Base-by-base conservation (phyloP, 1,140 invertebrate genomes). In the Cheumatopsyche charites region DNA sequence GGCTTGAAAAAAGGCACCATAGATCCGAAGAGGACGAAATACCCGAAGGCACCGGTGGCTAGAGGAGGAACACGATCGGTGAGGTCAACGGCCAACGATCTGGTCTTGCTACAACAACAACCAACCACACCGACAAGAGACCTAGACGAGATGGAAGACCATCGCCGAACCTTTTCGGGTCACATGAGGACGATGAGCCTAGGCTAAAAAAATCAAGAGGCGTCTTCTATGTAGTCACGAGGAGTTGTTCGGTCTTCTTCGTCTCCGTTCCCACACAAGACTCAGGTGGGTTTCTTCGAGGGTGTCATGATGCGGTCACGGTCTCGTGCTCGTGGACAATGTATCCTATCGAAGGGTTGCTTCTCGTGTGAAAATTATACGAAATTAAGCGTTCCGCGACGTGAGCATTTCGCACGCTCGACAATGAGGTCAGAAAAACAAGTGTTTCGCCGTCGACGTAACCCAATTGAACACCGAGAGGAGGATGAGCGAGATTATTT, bases 361-460 rank as follows among this genome's bases (percentile, higher is more conserved):
- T n/a, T 49, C 45, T 63, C 29, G 62, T 63, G 62, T 63, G 62
- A 63, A 63, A 63, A 42, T 43, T 41, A 63, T 41, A 62, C 58
- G 26, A 29, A 41, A 62, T 15, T 55, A 13, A 23, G 4, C 36
- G 41, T 63, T 63, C 29, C 62, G 62, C 62, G 15, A 42, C n/a
- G 26, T 43, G 62, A 41, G 15, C 62, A 63, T 63, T 63, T 63
- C 62, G 62, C 62, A 63, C 41, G 62, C 11, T 43, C 29, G 62
- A 15, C 23, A 58, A 58, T 58, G 55, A 19, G 43, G 55, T 58
- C 55, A 58, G 21, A 47, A 47, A 47, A 47, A 47, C 43, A 47
- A 12, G 15, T n/a, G 15, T 47, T 47, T 7, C 23, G 55, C 25
- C 55, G 13, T 47, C n/a, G n/a, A n/a, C 15, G 15, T 25, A 58